These are phyloP conservation scores for Mylabris phalerata DNA, from an alignment of 1,140 invertebrate genomes.

Conservation along the genomic window DNA sequence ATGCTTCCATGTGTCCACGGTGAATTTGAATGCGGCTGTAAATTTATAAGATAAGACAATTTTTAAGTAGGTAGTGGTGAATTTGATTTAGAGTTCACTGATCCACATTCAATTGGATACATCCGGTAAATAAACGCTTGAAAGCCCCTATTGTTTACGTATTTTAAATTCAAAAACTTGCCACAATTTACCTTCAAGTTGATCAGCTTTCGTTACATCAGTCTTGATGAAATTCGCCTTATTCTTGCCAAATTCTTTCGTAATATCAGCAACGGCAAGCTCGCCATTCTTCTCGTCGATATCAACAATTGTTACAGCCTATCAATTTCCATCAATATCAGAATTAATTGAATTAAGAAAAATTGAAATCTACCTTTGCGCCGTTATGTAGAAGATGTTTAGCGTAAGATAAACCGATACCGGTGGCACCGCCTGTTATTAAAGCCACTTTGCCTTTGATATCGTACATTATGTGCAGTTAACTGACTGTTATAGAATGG, in stretches of 20 bases:
- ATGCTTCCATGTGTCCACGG: slow-evolving; percentile 33
- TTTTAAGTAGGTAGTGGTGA: too few relatives aligned
- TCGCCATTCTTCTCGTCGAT: slow-evolving; percentile 21
- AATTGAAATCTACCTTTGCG: slow-evolving; percentile 51
- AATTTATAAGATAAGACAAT: slow-evolving; percentile 2
- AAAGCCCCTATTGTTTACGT: too few relatives aligned
- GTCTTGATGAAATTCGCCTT: slow-evolving; percentile 29
- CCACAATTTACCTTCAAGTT: slow-evolving; percentile 22
- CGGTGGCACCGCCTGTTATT: slow-evolving; percentile 65
- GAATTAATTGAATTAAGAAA: too few relatives aligned
- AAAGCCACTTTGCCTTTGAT: slow-evolving; percentile 63
- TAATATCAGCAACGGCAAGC: slow-evolving; percentile 20
- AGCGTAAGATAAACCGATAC: slow-evolving; percentile 62
- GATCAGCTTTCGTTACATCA: slow-evolving; percentile 27
- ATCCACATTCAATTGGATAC: too few relatives aligned
- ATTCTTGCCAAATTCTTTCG: slow-evolving; percentile 26
- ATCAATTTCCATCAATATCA: not conserved
- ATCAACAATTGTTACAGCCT: slow-evolving; percentile 32
- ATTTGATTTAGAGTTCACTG: too few relatives aligned
- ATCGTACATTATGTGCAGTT: slow-evolving; percentile 18
- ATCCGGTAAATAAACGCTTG: too few relatives aligned
- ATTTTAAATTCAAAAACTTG: too few relatives aligned
- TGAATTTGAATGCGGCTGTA: slow-evolving; percentile 38
- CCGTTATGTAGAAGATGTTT: slow-evolving; percentile 63
- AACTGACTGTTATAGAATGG: slow-evolving; percentile 1